Base-by-base conservation (phyloP, 64 coral and sea anemone species). In the Actinia equina region DNA sequence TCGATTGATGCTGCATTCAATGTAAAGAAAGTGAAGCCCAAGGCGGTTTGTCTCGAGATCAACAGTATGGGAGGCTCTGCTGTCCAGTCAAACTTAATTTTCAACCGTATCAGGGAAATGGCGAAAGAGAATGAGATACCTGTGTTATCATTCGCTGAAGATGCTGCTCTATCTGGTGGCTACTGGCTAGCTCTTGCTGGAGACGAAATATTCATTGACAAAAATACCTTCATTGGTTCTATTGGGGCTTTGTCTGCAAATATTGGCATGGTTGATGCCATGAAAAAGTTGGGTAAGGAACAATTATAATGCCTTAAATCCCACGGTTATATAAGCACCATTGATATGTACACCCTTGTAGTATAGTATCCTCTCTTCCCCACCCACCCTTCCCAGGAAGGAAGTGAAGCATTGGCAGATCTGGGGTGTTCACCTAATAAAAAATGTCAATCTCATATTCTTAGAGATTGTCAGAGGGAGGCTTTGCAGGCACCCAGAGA, bases 21-120 rank as follows among this genome's bases (percentile, higher is more conserved):
- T 85, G 83, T 56, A 54, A 91, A 94, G n/a, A 94, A 91, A 87
- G 74, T 94, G 17, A 94, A 91, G 41, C 95, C 95, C 11, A 98
- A 91, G 86, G 95, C 95, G 44, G 94, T 96, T 56, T 96, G 94
- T 45, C 74, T 96, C 4, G 91, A 96, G 81, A 90, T 96, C 13
- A 96, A 96, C 51, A 93, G 94, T 42, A 54, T 45, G 46, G 94
- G 94, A 20, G 94, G 94, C 10, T 90, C 88, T 63, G 88, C 85
- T 18, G 88, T 90, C 4, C 94, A 96, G 43, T 93, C 91, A 17
- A 96, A 88, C 71, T 77, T 96, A 63, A 93, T 96, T 65, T 96
- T 87, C 63, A 77, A 83, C 58, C 88, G 94, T 37, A 96, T 96
- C 43, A 82, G 94, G 17, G 67, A 80, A 71, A 58, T 90, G 43